Evolutionary conservation across 2,888 invertebrate species (phyloP), one percentile per base, ranked within the genome.

Genomic region (Scaptodrosophila latifasciaeformis): DNA sequence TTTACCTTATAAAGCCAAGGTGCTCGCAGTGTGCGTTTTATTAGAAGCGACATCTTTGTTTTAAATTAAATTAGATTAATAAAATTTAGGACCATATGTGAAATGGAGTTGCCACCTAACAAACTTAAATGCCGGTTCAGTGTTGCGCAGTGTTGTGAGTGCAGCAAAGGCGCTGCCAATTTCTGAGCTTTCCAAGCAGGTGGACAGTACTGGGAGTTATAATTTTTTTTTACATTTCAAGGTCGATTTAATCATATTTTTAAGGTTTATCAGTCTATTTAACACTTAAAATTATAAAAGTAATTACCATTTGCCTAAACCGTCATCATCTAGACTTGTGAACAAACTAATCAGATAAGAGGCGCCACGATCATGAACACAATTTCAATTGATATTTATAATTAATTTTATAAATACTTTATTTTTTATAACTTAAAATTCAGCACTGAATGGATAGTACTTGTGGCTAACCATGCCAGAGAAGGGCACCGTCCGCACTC

Each of bases 391-490:
- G 2, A 21, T 18, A 2, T 34, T 34, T 46, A 19, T 21, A 6
- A 31, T 18, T 6, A 31, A 45, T n/a, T 7, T 19, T 27, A 17
- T 18, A n/a, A 12, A 27, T 15, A 15, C 34, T n/a, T 31, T 31
- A n/a, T 45, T 12, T 7, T 24, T 17, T 13, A 42, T 40, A 42
- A 52, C 19, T 35, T 80, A 85, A 53, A 76, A 84, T 19, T 83
- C 81, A 9, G 70, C 68, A 59, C 79, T 71, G 52, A 85, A 85
- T 19, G 85, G 85, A 61, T 75, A 85, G 60, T 82, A 82, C 40
- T 83, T 82, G 50, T 85, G 86, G 0, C 62, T 53, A 2, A 69
- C 56, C 85, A 86, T 83, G 17, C 68, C 81, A 2, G 71, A 67
- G 46, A 85, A 85, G 6, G 86, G 82, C 34, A 86, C 80, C 12